phyloP scores from a whole-genome alignment of 2,888 invertebrate genomes.

The Tromatobia lineatoria region DNA sequence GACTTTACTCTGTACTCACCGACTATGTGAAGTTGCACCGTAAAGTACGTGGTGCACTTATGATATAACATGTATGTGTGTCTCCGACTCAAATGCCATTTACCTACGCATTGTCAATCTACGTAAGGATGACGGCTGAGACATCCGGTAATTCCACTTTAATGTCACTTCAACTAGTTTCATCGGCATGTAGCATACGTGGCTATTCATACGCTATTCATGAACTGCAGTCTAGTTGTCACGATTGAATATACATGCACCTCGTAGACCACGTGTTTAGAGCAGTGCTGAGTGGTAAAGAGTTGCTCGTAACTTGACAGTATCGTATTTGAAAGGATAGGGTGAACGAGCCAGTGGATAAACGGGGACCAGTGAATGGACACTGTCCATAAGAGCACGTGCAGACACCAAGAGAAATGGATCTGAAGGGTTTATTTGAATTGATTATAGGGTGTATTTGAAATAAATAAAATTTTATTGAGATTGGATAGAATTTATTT shows the following conservation, averaged over 20 bases:
- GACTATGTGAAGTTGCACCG: constrained; percentile 4
- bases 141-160: constrained; percentile 32
- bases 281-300: background rate
- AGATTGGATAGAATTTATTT: no score
- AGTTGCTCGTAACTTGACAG: background rate
- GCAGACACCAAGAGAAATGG: no score
- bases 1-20: constrained; percentile 6
- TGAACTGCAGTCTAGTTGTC: constrained; percentile 41
- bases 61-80: background rate
- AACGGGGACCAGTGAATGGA: no score
- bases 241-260: constrained; percentile 11
- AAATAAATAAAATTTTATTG: no score
- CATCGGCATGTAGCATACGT: constrained; percentile 46
- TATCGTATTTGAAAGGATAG: background rate
- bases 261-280: constrained; percentile 24
- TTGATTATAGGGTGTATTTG: no score
- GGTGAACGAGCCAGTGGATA: no score
- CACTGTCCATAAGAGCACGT: no score
- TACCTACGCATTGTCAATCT: constrained; percentile 24
- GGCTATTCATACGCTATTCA: constrained; percentile 45
- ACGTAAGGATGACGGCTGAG: constrained; percentile 26
- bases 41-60: constrained; percentile 4
- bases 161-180: constrained; percentile 37
- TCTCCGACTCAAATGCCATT: constrained; percentile 8
- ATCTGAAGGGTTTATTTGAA: no score